These are phyloP conservation scores for Pomacea maculata DNA, from an alignment of 1,140 invertebrate species.

Conservation along the genomic window DNA sequence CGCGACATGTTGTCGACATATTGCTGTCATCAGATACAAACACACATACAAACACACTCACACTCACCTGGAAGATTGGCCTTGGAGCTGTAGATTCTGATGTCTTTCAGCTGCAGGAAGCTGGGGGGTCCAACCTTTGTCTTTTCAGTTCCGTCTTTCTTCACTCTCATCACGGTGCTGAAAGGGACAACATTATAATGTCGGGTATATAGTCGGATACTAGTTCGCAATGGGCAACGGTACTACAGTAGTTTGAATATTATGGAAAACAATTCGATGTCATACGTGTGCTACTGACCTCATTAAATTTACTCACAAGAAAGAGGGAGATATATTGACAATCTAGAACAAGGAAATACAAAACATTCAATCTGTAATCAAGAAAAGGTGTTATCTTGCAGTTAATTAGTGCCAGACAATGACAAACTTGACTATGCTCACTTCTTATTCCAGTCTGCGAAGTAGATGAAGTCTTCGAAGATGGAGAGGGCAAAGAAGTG, in stretches of 20 bases:
- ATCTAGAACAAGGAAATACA: no score
- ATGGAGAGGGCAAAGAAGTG: slow-evolving; percentile 84
- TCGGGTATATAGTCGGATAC: no score
- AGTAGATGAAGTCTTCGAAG: slow-evolving; percentile 47
- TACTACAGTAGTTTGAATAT: no score
- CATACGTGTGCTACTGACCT: no score
- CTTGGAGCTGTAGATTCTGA: slow-evolving; percentile 32
- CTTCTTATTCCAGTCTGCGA: slow-evolving; percentile 51
- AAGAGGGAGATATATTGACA: no score
- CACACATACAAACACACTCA: background rate
- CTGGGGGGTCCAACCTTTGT: slow-evolving; percentile 33
- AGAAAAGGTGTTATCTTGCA: no score
- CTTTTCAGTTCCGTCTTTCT: slow-evolving; percentile 37
- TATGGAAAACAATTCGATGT: no score
- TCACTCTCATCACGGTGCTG: slow-evolving; percentile 40
- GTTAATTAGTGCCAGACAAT: no score
- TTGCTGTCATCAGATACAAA: background rate
- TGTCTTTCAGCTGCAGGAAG: slow-evolving; percentile 36
- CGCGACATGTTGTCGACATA: background rate
- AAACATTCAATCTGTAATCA: no score
- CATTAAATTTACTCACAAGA: no score
- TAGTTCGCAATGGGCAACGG: no score
- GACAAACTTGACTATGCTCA: slow-evolving; percentile 18
- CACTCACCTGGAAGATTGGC: background rate
- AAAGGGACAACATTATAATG: background rate